A percentile compares a stretch with the other conserved stretches of the same genome.
phyloP scores from a whole-genome alignment of 1,140 invertebrate species.

The Mya arenaria region DNA sequence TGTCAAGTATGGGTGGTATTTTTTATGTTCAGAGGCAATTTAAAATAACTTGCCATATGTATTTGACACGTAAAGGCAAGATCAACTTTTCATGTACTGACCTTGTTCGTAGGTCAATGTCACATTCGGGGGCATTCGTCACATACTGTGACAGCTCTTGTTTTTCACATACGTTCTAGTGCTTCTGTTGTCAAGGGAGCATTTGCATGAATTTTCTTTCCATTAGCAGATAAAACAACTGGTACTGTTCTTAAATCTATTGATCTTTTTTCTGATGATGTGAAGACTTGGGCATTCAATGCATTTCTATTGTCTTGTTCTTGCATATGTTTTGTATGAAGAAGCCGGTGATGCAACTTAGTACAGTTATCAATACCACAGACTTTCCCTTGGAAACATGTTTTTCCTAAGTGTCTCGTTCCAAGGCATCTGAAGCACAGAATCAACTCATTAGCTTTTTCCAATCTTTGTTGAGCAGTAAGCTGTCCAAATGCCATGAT shows the following conservation, averaged over 20 bases:
- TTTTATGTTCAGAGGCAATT: too few relatives aligned
- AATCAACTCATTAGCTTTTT: background rate
- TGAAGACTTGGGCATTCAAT: background rate
- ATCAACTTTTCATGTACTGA: too few relatives aligned
- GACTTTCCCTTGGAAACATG: background rate
- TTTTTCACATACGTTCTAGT: slow-evolving; percentile 53
- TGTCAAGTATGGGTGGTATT: too few relatives aligned
- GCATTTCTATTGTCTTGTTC: background rate
- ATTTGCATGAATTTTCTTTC: slow-evolving; percentile 26
- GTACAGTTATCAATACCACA: slow-evolving; percentile 11
- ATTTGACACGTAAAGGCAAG: too few relatives aligned
- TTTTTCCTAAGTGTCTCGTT: slow-evolving; percentile 5
- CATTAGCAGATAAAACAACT: slow-evolving; percentile 46
- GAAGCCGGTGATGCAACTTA: slow-evolving; percentile 14
- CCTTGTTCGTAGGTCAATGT: too few relatives aligned
- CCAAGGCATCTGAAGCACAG: slow-evolving; percentile 32
- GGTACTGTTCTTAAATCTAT: slow-evolving; percentile 50
- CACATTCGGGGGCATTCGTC: too few relatives aligned
- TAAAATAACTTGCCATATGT: too few relatives aligned
- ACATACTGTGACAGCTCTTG: too few relatives aligned
- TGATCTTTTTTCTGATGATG: background rate
- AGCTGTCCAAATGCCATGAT: background rate
- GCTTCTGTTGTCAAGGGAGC: slow-evolving; percentile 53
- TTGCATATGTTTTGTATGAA: background rate
- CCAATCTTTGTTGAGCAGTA: background rate